These are phyloP conservation scores for Lycorma delicatula DNA, from an alignment of 1,140 invertebrate species.

Conservation along the genomic window DNA sequence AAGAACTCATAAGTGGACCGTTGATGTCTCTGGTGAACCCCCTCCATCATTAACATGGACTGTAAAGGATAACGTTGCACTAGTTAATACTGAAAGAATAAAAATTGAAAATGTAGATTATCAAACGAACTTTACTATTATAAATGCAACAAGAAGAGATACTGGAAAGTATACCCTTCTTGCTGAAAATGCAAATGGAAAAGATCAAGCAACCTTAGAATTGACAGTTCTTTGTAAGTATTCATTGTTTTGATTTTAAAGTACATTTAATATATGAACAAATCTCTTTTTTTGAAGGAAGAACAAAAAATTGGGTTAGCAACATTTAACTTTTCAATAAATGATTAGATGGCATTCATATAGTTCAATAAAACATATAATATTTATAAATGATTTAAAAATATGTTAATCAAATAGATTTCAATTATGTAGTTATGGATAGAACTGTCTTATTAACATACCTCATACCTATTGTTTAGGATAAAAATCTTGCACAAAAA, in stretches of 20 bases:
- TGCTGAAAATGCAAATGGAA: constrained; percentile 82
- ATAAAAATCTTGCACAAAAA: no score
- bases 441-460: no score
- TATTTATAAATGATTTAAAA: no score
- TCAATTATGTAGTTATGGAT: no score
- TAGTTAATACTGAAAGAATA: constrained; percentile 73
- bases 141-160: constrained; percentile 74
- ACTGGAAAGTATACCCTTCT: constrained; percentile 85
- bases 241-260: neutral
- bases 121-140: constrained; percentile 81
- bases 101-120: constrained; percentile 86
- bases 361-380: no score
- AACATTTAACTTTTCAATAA: no score
- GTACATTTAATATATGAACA: no score
- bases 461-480: no score
- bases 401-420: no score
- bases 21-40: constrained; percentile 84
- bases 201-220: constrained; percentile 82
- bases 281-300: no score
- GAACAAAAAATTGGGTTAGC: no score
- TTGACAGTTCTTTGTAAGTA: constrained; percentile 75
- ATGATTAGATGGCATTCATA: no score
- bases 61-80: constrained; percentile 71
- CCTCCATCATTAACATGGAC: constrained; percentile 77
- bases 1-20: constrained; percentile 85